These are phyloP conservation scores for Cheilosia vulpina DNA, from an alignment of 2,888 invertebrate species.

Conservation along the genomic window DNA sequence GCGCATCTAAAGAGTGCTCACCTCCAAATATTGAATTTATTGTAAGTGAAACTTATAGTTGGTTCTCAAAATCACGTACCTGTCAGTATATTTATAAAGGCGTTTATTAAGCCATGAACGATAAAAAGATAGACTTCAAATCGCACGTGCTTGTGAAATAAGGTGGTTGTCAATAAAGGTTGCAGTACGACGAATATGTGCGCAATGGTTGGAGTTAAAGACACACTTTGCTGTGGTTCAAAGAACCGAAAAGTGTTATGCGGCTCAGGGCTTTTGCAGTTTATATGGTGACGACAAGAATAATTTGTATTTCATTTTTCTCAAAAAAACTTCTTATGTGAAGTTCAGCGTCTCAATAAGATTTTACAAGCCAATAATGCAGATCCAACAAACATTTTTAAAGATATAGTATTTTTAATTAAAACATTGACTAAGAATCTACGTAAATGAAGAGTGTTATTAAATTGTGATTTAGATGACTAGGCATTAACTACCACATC, in stretches of 20 bases:
- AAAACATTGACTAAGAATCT: too few species aligned
- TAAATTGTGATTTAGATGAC: too few species aligned
- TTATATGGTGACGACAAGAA: neutral
- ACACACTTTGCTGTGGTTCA: neutral
- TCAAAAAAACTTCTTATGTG: neutral
- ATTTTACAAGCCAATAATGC: neutral
- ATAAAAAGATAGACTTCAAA: slow-evolving; percentile 8
- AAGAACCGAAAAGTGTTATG: slow-evolving; percentile 8
- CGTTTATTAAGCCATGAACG: neutral
- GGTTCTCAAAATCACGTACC: neutral
- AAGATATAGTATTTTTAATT: too few species aligned
- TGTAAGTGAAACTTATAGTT: too few species aligned
- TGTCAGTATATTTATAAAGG: slow-evolving; percentile 2
- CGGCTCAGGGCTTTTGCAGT: neutral
- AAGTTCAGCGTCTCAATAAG: slow-evolving; percentile 2
- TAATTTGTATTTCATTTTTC: slow-evolving; percentile 3
- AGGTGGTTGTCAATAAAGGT: slow-evolving; percentile 6
- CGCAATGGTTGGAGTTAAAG: neutral
- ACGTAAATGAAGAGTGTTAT: too few species aligned
- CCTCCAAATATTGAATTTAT: too few species aligned
- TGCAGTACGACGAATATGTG: slow-evolving; percentile 5
- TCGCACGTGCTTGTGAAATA: neutral
- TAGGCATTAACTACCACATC: too few species aligned
- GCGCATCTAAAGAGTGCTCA: too few species aligned
- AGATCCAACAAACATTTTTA: too few species aligned